Conservation (phyloP, 2,888 invertebrate genomes). For the Melieria picta region DNA sequence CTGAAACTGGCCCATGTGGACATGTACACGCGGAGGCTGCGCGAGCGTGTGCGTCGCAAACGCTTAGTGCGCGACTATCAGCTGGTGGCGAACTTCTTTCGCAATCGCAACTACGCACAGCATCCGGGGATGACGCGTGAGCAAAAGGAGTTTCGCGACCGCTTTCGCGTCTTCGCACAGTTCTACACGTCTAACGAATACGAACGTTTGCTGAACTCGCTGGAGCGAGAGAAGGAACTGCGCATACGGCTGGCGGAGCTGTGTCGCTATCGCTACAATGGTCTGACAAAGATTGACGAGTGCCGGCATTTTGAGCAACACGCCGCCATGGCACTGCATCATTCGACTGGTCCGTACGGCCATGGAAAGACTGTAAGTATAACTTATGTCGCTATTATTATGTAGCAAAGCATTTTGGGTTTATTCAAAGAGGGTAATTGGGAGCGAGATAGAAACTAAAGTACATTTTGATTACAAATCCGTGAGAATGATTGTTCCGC, state of each 20-base stretch:
- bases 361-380: slow-evolving; percentile 66
- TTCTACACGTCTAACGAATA: slow-evolving; percentile 89
- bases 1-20: slow-evolving; percentile 92
- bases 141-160: slow-evolving; percentile 77
- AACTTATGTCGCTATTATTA: neutral
- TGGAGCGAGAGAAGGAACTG: slow-evolving; percentile 86
- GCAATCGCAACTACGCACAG: slow-evolving; percentile 68
- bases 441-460: too few species aligned
- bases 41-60: slow-evolving; percentile 90
- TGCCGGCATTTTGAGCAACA: slow-evolving; percentile 89
- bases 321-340: slow-evolving; percentile 72
- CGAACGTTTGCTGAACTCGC: slow-evolving; percentile 78
- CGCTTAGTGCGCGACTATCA: slow-evolving; percentile 90
- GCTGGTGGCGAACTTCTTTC: slow-evolving; percentile 85
- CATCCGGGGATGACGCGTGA: slow-evolving; percentile 63
- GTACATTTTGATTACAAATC: too few species aligned
- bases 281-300: slow-evolving; percentile 84
- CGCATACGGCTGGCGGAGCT: slow-evolving; percentile 84
- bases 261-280: slow-evolving; percentile 85
- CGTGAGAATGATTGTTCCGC: too few species aligned
- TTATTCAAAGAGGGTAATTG: neutral
- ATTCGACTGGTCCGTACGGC: slow-evolving; percentile 66
- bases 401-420: neutral
- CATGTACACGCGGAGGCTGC: slow-evolving; percentile 84
- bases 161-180: slow-evolving; percentile 85